Conservation (phyloP, 1,140 invertebrate genomes). For the Andricus grossulariae region DNA sequence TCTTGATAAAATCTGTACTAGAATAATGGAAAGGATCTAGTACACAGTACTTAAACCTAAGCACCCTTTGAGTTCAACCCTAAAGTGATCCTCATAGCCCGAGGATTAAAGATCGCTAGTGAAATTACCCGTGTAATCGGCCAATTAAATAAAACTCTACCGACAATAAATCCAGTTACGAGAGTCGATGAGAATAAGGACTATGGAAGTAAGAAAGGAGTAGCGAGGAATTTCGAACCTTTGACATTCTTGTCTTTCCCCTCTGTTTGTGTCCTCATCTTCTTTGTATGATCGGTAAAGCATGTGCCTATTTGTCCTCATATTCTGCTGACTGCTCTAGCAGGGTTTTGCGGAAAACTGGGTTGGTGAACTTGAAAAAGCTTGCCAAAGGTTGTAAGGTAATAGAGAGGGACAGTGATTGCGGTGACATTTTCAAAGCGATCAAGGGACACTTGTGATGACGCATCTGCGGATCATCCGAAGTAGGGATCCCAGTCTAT, state of each 20-base stretch:
- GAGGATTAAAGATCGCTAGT: conserved; percentile 14
- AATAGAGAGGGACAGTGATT: conserved; percentile 69
- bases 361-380: conserved; percentile 47
- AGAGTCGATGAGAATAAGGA: conserved; percentile 39
- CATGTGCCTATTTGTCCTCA: conserved; percentile 31
- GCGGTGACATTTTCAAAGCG: conserved; percentile 65
- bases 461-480: conserved; percentile 71
- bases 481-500: conserved; percentile 49
- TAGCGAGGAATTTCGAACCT: conserved; percentile 29
- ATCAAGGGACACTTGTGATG: conserved; percentile 59
- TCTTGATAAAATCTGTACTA: too few relatives aligned
- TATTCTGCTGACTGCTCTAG: conserved; percentile 31
- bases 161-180: conserved; percentile 38
- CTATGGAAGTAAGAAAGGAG: conserved; percentile 29
- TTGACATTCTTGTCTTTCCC: conserved; percentile 42
- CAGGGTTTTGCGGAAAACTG: conserved; percentile 49
- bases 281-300: conserved; percentile 33
- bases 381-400: conserved; percentile 52
- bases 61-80: conserved; percentile 36
- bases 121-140: conserved; percentile 64
- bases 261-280: conserved; percentile 10
- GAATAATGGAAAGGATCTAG: too few relatives aligned
- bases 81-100: conserved; percentile 33
- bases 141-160: conserved; percentile 57
- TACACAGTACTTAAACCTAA: too few relatives aligned